Conservation (phyloP, 2,113 vertebrate species). For the Cyprinus carpio region DNA sequence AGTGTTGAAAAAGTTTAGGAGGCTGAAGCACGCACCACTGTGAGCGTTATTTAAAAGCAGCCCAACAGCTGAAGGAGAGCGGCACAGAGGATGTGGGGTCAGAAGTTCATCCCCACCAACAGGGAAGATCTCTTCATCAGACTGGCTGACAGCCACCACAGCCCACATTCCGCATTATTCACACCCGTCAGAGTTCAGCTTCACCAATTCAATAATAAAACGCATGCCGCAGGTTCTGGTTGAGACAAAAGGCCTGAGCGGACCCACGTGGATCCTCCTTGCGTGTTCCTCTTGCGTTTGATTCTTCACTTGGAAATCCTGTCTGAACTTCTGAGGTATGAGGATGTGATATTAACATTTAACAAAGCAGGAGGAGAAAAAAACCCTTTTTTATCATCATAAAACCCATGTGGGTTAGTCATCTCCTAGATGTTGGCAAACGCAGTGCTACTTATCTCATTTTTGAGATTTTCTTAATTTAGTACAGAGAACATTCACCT, state of each 20-base stretch:
- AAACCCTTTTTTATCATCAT: constrained; percentile 43
- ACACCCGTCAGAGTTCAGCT: constrained; percentile 53
- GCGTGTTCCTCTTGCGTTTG: constrained; percentile 12
- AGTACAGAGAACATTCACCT: constrained; percentile 60
- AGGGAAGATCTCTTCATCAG: constrained; percentile 55
- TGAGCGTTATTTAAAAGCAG: not conserved
- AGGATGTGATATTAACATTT: constrained; percentile 37
- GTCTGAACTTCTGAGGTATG: constrained; percentile 27
- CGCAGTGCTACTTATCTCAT: constrained; percentile 65
- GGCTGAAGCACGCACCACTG: not conserved
- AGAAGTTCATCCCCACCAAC: constrained; percentile 49
- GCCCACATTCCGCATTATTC: constrained; percentile 60
- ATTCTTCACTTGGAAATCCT: constrained; percentile 46
- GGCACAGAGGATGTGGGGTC: constrained; percentile 35
- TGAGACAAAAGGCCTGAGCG: not conserved
- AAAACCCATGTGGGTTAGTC: constrained; percentile 61
- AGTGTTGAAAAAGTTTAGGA: constrained; percentile 15
- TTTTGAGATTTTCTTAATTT: constrained; percentile 66
- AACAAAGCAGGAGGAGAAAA: not conserved
- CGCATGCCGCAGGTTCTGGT: constrained; percentile 31
- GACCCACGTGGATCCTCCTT: not conserved
- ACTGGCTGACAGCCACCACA: constrained; percentile 50
- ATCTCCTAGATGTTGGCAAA: constrained; percentile 66
- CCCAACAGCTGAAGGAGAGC: constrained; percentile 35
- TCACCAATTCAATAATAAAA: constrained; percentile 52